These are phyloP conservation scores for Myopa tessellatipennis DNA, from an alignment of 2,888 invertebrate genomes.

Conservation along the genomic window DNA sequence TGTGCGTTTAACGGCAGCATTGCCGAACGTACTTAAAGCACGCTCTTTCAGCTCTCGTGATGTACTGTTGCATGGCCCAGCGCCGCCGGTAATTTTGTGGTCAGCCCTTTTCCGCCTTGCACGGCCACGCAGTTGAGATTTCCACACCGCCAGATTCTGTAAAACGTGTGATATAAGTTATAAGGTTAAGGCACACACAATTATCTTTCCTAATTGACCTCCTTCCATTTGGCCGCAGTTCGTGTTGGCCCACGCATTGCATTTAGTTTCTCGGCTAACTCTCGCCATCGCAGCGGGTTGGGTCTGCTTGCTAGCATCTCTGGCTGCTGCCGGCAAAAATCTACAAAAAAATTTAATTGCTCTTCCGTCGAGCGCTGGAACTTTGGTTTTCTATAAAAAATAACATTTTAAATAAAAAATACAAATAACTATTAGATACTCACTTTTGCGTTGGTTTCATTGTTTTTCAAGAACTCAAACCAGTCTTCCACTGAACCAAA, in stretches of 20 bases:
- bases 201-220: not conserved
- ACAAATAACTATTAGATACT: not conserved
- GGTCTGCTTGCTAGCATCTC: not conserved
- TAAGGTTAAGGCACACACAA: not conserved
- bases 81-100: not conserved
- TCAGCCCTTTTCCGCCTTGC: not conserved
- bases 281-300: not conserved
- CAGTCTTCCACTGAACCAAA: too few species aligned
- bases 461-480: too few species aligned
- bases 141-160: constrained; percentile 1
- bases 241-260: not conserved
- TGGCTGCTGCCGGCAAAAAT: not conserved
- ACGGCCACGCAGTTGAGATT: not conserved
- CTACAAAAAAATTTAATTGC: constrained; percentile 7
- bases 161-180: not conserved
- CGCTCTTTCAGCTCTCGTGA: not conserved
- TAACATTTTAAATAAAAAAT: too few species aligned
- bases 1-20: not conserved
- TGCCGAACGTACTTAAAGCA: constrained; percentile 3
- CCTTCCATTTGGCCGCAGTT: not conserved
- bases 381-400: not conserved
- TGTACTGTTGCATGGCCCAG: not conserved
- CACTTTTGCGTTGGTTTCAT: not conserved
- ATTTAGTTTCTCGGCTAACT: not conserved
- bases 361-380: not conserved